These are phyloP conservation scores for Anhinga rufa DNA, from an alignment of 2,113 vertebrate genomes.

Conservation along the genomic window DNA sequence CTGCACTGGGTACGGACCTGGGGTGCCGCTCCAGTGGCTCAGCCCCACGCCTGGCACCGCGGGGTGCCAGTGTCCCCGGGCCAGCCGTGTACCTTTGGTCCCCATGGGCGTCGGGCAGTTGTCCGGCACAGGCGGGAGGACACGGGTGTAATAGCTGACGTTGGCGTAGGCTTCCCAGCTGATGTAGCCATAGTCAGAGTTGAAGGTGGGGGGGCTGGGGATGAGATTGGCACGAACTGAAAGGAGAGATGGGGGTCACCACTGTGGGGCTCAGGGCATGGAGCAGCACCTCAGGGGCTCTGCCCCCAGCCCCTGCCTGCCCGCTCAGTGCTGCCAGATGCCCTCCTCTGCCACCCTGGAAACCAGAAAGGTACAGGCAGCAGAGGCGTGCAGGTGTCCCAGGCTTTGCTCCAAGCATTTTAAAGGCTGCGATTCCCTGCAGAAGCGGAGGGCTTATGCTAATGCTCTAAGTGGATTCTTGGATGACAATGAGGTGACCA, in stretches of 20 bases:
- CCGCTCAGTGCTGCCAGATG: not conserved
- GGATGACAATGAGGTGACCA: not conserved
- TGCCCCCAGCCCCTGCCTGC: not conserved
- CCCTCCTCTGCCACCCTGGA: not conserved
- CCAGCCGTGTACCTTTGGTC: slow-evolving; percentile 76
- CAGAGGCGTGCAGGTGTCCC: accelerated
- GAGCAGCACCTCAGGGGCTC: not conserved
- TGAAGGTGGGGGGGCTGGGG: slow-evolving; percentile 92
- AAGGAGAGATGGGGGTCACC: not conserved
- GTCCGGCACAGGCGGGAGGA: slow-evolving; percentile 86
- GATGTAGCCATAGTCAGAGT: slow-evolving; percentile 85
- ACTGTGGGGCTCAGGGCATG: accelerated
- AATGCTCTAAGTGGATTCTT: not conserved
- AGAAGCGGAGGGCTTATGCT: not conserved
- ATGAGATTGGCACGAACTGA: slow-evolving; percentile 85
- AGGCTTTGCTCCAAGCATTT: not conserved
- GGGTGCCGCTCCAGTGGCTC: accelerated
- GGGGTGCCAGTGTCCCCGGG: accelerated
- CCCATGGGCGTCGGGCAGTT: slow-evolving; percentile 91
- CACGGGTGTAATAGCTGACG: slow-evolving; percentile 85
- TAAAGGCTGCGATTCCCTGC: not conserved
- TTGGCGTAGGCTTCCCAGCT: slow-evolving; percentile 94
- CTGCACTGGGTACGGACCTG: accelerated
- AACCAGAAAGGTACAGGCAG: not conserved
- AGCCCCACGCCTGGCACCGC: not conserved